phyloP scores from a whole-genome alignment of 2,797 vertebrate species.

The Ambastaia sidthimunki region DNA sequence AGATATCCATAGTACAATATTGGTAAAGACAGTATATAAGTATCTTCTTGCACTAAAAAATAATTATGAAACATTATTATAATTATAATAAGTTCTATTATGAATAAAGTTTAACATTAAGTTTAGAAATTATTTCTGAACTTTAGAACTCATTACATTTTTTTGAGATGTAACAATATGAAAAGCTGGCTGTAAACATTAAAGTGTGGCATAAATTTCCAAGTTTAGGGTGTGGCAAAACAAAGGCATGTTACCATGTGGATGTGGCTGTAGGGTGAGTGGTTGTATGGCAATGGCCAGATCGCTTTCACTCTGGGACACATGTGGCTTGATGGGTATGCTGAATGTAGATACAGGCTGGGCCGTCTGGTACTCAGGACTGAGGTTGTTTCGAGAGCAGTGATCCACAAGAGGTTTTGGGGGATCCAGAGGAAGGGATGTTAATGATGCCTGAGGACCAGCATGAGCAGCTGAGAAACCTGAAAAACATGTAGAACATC shows the following conservation, averaged over 20 bases:
- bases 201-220: too few relatives aligned
- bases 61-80: too few relatives aligned
- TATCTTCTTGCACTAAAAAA: too few relatives aligned
- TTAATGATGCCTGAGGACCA: constrained; percentile 57
- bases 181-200: too few relatives aligned
- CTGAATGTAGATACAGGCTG: constrained; percentile 66
- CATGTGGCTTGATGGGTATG: constrained; percentile 59
- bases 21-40: too few relatives aligned
- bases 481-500: not conserved
- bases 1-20: too few relatives aligned
- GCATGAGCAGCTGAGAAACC: constrained; percentile 47
- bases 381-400: constrained; percentile 68
- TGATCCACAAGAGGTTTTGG: constrained; percentile 70
- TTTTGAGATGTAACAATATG: too few relatives aligned
- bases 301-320: constrained; percentile 51
- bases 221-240: constrained; percentile 45
- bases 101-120: too few relatives aligned
- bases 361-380: constrained; percentile 61
- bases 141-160: too few relatives aligned
- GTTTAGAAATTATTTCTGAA: too few relatives aligned
- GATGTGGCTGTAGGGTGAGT: constrained; percentile 60
- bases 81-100: too few relatives aligned
- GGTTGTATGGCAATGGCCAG: constrained; percentile 58
- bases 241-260: constrained; percentile 45
- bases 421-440: constrained; percentile 61